A percentile compares a stretch with the other conserved stretches of the same genome.
phyloP scores from a whole-genome alignment of 64 coral and sea anemone species.

The Actinia tenebrosa region DNA sequence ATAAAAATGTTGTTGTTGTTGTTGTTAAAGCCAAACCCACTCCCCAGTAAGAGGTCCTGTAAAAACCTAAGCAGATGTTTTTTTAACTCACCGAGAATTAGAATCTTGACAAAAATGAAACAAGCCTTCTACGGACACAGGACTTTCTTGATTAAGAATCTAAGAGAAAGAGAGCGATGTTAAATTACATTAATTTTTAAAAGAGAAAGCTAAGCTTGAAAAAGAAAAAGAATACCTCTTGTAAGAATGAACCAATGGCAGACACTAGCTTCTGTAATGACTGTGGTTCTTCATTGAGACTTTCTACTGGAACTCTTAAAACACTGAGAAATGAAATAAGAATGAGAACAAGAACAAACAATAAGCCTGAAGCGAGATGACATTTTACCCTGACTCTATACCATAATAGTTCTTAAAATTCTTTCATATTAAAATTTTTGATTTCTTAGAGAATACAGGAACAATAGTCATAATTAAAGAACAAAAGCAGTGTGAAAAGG shows the following conservation, averaged over 20 bases:
- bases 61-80: not conserved
- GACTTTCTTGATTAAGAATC: constrained; percentile 65
- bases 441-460: too few relatives aligned
- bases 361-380: too few relatives aligned
- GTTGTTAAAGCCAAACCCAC: too few relatives aligned
- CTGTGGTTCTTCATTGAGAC: constrained; percentile 26
- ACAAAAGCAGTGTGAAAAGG: too few relatives aligned
- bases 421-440: too few relatives aligned
- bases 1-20: too few relatives aligned
- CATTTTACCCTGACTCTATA: too few relatives aligned
- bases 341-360: not conserved
- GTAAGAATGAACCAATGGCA: constrained; percentile 52
- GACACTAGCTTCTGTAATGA: constrained; percentile 40
- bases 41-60: too few relatives aligned
- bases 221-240: constrained; percentile 31
- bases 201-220: too few relatives aligned
- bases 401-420: too few relatives aligned
- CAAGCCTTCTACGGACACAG: constrained; percentile 48
- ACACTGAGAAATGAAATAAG: not conserved
- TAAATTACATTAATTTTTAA: too few relatives aligned
- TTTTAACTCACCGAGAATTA: constrained; percentile 12
- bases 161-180: not conserved
- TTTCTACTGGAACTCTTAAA: constrained; percentile 16
- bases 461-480: too few relatives aligned
- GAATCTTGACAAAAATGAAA: constrained; percentile 66